These are phyloP conservation scores for Xanthorhoe designata DNA, from an alignment of 2,888 invertebrate genomes.

Conservation along the genomic window DNA sequence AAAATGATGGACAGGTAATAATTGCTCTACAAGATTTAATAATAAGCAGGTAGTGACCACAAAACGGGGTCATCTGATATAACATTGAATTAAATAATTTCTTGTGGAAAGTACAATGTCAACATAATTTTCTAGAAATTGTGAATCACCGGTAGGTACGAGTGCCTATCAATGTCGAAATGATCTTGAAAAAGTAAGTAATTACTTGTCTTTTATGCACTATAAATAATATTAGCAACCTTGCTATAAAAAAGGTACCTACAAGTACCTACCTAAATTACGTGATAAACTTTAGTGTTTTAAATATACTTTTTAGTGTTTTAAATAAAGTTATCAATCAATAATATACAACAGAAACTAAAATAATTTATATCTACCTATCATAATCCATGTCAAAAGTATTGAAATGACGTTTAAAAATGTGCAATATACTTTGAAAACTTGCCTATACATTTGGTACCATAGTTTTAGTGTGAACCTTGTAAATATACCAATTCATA, in stretches of 20 bases:
- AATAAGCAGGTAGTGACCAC: slow-evolving; percentile 23
- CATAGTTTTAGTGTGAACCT: no score
- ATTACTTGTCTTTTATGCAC: background rate
- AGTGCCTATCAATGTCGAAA: background rate
- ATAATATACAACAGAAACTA: no score
- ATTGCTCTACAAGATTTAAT: slow-evolving; percentile 13
- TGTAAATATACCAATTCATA: no score
- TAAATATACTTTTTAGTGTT: no score
- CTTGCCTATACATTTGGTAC: no score
- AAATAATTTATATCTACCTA: no score
- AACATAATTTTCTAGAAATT: background rate
- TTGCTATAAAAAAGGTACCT: background rate
- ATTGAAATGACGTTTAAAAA: no score
- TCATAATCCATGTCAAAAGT: no score
- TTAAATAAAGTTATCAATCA: no score
- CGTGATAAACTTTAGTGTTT: background rate
- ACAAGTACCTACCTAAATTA: no score
- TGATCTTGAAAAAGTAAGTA: background rate
- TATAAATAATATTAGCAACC: background rate
- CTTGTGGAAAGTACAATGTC: slow-evolving; percentile 7
- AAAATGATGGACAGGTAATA: slow-evolving; percentile 20
- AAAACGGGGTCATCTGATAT: slow-evolving; percentile 4
- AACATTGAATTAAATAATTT: slow-evolving; percentile 19
- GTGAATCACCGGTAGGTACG: background rate
- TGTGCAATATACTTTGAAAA: no score